These are phyloP conservation scores for Scomber japonicus DNA, from an alignment of 2,113 vertebrate genomes.

Conservation along the genomic window DNA sequence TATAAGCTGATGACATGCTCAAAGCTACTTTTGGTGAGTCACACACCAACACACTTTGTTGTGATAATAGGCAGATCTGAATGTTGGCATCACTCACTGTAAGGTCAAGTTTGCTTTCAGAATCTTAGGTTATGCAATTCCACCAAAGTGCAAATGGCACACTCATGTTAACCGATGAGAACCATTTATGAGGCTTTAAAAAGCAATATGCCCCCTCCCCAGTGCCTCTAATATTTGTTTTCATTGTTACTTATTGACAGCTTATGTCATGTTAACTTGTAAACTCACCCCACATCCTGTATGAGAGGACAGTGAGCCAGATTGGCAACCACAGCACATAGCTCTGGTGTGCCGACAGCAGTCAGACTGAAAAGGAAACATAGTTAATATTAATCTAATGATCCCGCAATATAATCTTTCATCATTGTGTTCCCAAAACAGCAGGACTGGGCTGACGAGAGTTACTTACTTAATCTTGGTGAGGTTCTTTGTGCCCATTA, in stretches of 20 bases:
- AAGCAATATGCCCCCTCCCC: too few relatives aligned
- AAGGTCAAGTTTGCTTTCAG: too few relatives aligned
- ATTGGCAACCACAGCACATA: constrained; percentile 73
- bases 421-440: neutral
- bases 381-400: neutral
- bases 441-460: neutral
- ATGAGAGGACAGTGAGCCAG: constrained; percentile 84
- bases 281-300: constrained; percentile 90
- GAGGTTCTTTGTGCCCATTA: constrained; percentile 80
- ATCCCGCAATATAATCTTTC: neutral
- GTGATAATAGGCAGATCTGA: too few relatives aligned
- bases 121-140: too few relatives aligned
- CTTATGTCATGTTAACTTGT: neutral
- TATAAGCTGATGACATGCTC: too few relatives aligned
- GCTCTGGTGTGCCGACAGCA: constrained; percentile 76
- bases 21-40: neutral
- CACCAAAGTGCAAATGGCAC: too few relatives aligned
- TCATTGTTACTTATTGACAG: neutral
- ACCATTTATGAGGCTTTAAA: too few relatives aligned
- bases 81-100: too few relatives aligned
- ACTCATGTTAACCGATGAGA: too few relatives aligned
- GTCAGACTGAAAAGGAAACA: constrained; percentile 73
- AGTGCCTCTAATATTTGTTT: neutral
- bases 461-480: constrained; percentile 87
- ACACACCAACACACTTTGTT: too few relatives aligned